Base-by-base conservation (phyloP, 2,113 vertebrate genomes). In the Alosa alosa region DNA sequence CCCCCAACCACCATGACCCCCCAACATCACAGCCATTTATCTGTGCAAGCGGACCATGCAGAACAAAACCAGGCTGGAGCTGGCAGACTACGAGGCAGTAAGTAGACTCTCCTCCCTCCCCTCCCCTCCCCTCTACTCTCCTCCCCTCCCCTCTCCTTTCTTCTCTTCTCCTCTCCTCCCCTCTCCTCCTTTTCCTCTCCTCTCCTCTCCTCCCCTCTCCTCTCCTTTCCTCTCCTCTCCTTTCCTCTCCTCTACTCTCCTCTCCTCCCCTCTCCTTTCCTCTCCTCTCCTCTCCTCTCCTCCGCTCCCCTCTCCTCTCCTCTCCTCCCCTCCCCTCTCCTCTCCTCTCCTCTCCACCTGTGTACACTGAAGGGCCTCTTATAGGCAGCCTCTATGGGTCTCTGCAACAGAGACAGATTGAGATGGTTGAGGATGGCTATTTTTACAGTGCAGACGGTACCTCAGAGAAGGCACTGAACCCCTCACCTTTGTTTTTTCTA, bases 21-120 rank as follows among this genome's bases (percentile, higher is more conserved):
- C 46, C 15, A 75, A 47, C 15, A n/a, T 81, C 39, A 50, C 91
- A 99, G 98, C 98, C 88, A 99, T 99, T 93, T 99, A 99, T 92
- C 97, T 99, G 93, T 99, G 98, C 95, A 99, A 99, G 93, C 94
- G 98, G 93, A 99, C 98, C 91, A 99, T 99, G 98, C 98, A 99
- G 95, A 99, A 99, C 92, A 99, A 99, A 93, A 98, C 98, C 25
- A 95, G 98, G 81, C 95, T 99, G 96, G 98, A 99, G 93, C 91
- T 99, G 93, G 98, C 98, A 4, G 98, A 99, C 95, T 99, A 99
- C 88, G 98, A 99, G 95, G 98, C 98, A 84, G 98, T 99, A 94
- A 95, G 97, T 96, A 91, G 85, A 92, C 89, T 81, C 7, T 68
- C 60, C 18, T 13, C 4, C 60, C 18, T 13, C 4, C 2, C 31